phyloP scores from a whole-genome alignment of 2,888 invertebrate genomes.

The Apomyelois bistriatella region DNA sequence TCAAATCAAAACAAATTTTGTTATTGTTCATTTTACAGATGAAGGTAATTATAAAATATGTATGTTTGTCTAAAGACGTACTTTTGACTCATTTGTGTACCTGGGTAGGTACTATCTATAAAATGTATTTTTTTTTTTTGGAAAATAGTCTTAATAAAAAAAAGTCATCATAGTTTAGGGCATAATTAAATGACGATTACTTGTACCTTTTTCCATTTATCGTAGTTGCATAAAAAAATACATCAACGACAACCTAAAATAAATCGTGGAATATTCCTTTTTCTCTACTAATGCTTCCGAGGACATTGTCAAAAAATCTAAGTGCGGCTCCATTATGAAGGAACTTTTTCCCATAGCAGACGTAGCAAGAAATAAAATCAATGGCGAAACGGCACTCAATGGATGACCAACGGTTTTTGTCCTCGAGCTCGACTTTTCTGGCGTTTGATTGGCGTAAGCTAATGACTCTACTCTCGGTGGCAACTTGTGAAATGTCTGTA shows the following conservation, averaged over 20 bases:
- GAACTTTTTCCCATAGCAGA: constrained; percentile 2
- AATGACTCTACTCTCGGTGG: constrained; percentile 1
- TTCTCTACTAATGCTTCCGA: not conserved
- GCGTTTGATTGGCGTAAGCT: constrained; percentile 10
- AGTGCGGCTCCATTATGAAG: constrained; percentile 12
- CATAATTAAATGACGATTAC: too few relatives aligned
- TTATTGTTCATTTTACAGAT: too few relatives aligned
- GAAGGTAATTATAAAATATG: too few relatives aligned
- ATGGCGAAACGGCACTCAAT: constrained; percentile 1
- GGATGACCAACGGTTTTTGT: constrained; percentile 7
- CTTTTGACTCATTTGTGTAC: too few relatives aligned
- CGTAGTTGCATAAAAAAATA: not conserved
- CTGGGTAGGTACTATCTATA: too few relatives aligned
- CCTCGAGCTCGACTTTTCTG: not conserved
- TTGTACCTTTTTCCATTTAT: too few relatives aligned
- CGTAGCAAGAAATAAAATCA: constrained; percentile 9
- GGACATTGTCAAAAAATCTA: not conserved
- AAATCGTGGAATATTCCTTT: not conserved
- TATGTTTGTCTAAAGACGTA: too few relatives aligned
- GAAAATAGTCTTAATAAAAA: too few relatives aligned
- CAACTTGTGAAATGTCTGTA: constrained; percentile 7
- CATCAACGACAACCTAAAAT: not conserved
- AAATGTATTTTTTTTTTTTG: too few relatives aligned
- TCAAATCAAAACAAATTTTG: too few relatives aligned
- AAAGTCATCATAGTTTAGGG: too few relatives aligned